Conservation (phyloP, 2,888 invertebrate species). For the Orchesella flavescens region DNA sequence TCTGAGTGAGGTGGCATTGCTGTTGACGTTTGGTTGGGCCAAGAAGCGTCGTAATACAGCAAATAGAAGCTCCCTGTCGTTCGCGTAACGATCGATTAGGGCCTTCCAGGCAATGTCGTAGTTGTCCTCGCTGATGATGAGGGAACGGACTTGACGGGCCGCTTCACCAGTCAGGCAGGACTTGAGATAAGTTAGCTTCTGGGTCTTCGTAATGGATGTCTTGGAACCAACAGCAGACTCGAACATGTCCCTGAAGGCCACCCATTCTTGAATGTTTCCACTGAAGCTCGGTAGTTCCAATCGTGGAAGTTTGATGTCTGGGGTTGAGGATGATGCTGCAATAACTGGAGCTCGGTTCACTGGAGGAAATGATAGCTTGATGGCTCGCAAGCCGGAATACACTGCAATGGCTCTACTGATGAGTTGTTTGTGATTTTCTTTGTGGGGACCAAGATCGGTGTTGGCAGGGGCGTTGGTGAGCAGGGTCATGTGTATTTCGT, state of each 20-base stretch:
- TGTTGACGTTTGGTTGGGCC: constrained; percentile 8
- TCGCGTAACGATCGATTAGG: constrained; percentile 45
- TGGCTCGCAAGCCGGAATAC: too few species aligned
- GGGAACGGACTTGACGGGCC: constrained; percentile 13
- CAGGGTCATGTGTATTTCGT: too few species aligned
- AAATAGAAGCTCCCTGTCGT: constrained; percentile 34
- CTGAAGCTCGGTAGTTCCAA: background rate
- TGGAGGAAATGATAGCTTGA: too few species aligned
- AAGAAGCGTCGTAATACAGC: too few species aligned
- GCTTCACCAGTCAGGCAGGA: constrained; percentile 48
- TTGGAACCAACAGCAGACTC: constrained; percentile 33
- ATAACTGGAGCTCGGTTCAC: too few species aligned
- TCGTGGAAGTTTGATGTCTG: too few species aligned
- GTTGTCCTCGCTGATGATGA: constrained; percentile 60
- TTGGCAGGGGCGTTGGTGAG: too few species aligned
- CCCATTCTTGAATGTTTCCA: constrained; percentile 34
- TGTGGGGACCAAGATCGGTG: too few species aligned
- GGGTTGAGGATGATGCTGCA: too few species aligned
- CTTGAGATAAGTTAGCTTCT: constrained; percentile 59
- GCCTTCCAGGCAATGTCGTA: constrained; percentile 57
- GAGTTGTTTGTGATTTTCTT: too few species aligned
- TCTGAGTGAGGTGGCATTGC: constrained; percentile 12
- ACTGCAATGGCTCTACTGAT: too few species aligned
- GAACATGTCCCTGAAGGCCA: constrained; percentile 52
- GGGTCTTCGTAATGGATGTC: constrained; percentile 5